Evolutionary conservation across 2,113 vertebrate genomes (phyloP).

Genomic region (Cynopterus brachyotis): DNA sequence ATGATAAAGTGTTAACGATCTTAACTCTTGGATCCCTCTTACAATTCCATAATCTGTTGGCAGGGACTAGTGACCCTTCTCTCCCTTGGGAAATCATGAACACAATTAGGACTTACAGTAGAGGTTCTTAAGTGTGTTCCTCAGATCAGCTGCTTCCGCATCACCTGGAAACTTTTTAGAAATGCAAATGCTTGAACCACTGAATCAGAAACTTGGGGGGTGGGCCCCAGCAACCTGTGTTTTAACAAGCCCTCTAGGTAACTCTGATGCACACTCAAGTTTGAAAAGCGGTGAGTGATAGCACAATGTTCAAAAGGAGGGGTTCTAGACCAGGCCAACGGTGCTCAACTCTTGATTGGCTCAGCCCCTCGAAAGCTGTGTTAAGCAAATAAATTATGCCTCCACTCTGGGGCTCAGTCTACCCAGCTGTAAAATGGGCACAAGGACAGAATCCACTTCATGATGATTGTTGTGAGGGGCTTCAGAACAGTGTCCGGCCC

Average conservation of each 20-base stretch:
- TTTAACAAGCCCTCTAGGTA: not conserved
- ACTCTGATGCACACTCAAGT: not conserved
- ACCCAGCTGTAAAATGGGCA: not conserved
- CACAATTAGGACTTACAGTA: not conserved
- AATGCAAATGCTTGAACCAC: not conserved
- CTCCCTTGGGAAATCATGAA: not conserved
- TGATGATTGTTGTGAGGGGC: not conserved
- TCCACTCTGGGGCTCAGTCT: not conserved
- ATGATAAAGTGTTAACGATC: not conserved
- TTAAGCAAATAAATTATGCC: not conserved
- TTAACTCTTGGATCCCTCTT: not conserved
- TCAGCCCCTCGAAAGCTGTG: not conserved
- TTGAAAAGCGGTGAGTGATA: not conserved
- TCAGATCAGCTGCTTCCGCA: no score
- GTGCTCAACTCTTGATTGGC: not conserved
- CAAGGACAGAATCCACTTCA: not conserved
- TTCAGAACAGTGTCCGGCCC: not conserved
- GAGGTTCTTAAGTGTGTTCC: not conserved
- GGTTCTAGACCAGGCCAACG: not conserved
- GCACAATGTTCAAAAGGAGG: not conserved
- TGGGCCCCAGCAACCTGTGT: not conserved
- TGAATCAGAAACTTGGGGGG: not conserved
- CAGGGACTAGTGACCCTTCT: not conserved
- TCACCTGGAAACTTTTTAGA: conserved; percentile 20
- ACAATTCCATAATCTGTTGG: not conserved